phyloP scores from a whole-genome alignment of 1,140 invertebrate species.

The Oryzaephilus surinamensis region DNA sequence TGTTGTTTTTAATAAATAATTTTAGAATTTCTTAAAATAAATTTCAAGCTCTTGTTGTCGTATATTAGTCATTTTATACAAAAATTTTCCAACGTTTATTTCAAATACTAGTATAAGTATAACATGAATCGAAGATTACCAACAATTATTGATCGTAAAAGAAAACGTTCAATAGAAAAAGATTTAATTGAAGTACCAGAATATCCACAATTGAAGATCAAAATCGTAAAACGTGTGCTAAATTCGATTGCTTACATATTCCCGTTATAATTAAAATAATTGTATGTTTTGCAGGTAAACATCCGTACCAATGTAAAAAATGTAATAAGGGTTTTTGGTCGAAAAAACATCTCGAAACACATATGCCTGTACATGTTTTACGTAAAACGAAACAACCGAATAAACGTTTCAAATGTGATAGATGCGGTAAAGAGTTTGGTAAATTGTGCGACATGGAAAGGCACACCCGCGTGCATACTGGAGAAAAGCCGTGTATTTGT shows the following conservation, averaged over 20 bases:
- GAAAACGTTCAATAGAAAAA: too few species aligned
- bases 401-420: slow-evolving; percentile 20
- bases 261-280: background rate
- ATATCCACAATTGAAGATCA: background rate
- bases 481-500: slow-evolving; percentile 56
- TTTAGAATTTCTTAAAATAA: background rate
- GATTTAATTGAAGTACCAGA: background rate
- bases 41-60: too few species aligned
- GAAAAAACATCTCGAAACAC: slow-evolving; percentile 16
- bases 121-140: too few species aligned
- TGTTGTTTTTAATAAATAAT: slow-evolving; percentile 10
- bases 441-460: slow-evolving; percentile 31
- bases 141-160: too few species aligned
- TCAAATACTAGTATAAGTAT: too few species aligned
- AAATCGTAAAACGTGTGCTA: slow-evolving; percentile 5
- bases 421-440: slow-evolving; percentile 26
- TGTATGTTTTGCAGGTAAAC: slow-evolving; percentile 18
- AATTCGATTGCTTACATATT: background rate
- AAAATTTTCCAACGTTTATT: too few species aligned
- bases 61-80: too few species aligned
- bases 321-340: slow-evolving; percentile 23
- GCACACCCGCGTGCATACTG: slow-evolving; percentile 42
- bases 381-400: slow-evolving; percentile 11
- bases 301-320: slow-evolving; percentile 24
- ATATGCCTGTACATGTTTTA: slow-evolving; percentile 23